Conservation (phyloP, 1,140 invertebrate genomes). For the Drosophila biarmipes region DNA sequence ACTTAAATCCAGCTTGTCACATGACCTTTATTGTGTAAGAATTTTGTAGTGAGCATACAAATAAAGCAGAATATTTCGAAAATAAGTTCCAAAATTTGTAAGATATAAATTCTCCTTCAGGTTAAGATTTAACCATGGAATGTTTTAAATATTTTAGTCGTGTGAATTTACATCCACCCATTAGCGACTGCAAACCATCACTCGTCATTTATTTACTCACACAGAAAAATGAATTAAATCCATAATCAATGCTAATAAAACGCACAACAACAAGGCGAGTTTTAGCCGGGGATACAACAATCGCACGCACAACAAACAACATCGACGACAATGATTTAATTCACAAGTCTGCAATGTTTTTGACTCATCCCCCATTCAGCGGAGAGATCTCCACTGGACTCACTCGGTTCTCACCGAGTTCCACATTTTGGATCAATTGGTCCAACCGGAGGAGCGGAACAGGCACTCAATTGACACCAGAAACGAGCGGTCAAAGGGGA, state of each 20-base stretch:
- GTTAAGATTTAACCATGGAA: too few species aligned
- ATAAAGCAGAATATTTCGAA: conserved; percentile 11
- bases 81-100: not conserved
- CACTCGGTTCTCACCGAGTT: conserved; percentile 26
- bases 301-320: conserved; percentile 32
- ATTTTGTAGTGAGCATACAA: conserved; percentile 13
- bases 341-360: conserved; percentile 58
- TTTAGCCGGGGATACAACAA: conserved; percentile 12
- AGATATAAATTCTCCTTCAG: too few species aligned
- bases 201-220: conserved; percentile 10
- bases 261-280: conserved; percentile 33
- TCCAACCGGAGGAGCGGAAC: conserved; percentile 29
- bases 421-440: conserved; percentile 52
- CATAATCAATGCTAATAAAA: conserved; percentile 82
- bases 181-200: conserved; percentile 1
- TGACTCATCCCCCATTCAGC: conserved; percentile 39
- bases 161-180: conserved; percentile 12
- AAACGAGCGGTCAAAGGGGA: conserved; percentile 29
- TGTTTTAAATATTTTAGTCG: not conserved
- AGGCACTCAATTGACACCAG: conserved; percentile 60
- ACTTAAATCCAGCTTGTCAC: not conserved
- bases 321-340: conserved; percentile 64
- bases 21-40: conserved; percentile 23
- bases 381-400: conserved; percentile 2
- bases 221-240: conserved; percentile 42